These are phyloP conservation scores for Megamerina dolium DNA, from an alignment of 2,888 invertebrate genomes.

Conservation along the genomic window DNA sequence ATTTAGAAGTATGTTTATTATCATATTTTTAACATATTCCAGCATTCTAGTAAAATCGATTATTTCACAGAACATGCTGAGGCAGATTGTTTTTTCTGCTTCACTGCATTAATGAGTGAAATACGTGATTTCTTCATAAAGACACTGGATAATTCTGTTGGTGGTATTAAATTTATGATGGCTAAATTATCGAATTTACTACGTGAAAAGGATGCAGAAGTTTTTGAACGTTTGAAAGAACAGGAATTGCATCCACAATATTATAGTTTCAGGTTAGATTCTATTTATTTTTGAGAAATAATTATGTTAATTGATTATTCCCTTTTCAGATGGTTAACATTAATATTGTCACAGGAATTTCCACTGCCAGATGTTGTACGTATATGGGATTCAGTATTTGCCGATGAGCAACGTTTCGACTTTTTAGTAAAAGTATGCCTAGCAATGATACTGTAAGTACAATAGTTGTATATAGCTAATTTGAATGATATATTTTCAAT, in stretches of 20 bases:
- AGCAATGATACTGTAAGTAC: conserved; percentile 91
- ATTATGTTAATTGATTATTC: conserved; percentile 6
- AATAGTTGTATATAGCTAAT: not conserved
- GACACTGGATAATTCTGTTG: conserved; percentile 85
- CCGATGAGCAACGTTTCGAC: conserved; percentile 82
- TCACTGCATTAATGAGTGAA: conserved; percentile 96
- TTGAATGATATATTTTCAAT: not conserved
- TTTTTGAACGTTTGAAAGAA: conserved; percentile 70
- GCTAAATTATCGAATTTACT: conserved; percentile 69
- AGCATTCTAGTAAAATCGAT: not conserved
- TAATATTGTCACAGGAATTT: conserved; percentile 95
- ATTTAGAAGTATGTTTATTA: conserved; percentile 61
- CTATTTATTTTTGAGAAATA: not conserved
- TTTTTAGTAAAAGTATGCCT: conserved; percentile 90
- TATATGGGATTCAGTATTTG: conserved; percentile 95
- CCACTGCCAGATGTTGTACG: conserved; percentile 93
- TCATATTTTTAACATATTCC: not conserved
- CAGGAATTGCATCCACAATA: conserved; percentile 92
- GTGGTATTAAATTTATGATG: conserved; percentile 91
- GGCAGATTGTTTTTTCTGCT: conserved; percentile 96
- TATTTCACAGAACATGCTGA: conserved; percentile 75
- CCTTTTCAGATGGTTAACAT: conserved; percentile 80
- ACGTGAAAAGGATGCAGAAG: conserved; percentile 66
- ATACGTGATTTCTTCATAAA: conserved; percentile 97
- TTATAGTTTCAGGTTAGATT: conserved; percentile 78